Evolutionary conservation across 2,113 vertebrate genomes (phyloP).

Genomic region (Cinclus cinclus): DNA sequence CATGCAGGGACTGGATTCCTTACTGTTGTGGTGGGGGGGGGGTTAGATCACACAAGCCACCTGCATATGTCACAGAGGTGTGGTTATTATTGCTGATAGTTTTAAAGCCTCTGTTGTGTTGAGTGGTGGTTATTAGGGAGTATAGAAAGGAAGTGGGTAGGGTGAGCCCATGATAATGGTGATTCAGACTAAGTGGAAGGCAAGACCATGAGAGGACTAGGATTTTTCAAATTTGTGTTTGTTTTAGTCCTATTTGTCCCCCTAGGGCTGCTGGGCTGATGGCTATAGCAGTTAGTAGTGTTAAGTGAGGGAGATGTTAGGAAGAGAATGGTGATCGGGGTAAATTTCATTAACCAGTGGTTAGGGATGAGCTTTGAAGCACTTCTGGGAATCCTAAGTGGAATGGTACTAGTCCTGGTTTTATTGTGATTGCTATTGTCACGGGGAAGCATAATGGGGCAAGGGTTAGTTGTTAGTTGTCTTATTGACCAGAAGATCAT

Average conservation of each 20-base stretch:
- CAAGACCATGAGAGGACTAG: background rate
- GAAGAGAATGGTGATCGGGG: background rate
- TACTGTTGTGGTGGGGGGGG: background rate
- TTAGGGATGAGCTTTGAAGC: background rate
- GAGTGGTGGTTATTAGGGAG: background rate
- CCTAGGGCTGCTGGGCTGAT: background rate
- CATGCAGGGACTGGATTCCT: background rate
- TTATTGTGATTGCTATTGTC: background rate
- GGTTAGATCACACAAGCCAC: background rate
- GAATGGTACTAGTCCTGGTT: background rate
- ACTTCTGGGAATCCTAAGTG: background rate
- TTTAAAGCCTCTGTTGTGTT: background rate
- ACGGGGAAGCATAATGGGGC: rapidly evolving
- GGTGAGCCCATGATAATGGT: rapidly evolving
- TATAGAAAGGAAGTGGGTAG: background rate
- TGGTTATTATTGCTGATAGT: background rate
- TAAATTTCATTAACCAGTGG: background rate
- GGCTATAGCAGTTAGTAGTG: background rate
- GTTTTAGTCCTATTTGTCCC: background rate
- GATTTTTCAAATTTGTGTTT: background rate
- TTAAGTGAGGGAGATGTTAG: background rate
- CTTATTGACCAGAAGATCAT: background rate
- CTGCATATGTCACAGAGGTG: background rate
- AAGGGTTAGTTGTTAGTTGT: background rate
- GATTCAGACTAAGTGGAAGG: rapidly evolving